Conservation (phyloP, 1,140 invertebrate species). For the Triops cancriformis region DNA sequence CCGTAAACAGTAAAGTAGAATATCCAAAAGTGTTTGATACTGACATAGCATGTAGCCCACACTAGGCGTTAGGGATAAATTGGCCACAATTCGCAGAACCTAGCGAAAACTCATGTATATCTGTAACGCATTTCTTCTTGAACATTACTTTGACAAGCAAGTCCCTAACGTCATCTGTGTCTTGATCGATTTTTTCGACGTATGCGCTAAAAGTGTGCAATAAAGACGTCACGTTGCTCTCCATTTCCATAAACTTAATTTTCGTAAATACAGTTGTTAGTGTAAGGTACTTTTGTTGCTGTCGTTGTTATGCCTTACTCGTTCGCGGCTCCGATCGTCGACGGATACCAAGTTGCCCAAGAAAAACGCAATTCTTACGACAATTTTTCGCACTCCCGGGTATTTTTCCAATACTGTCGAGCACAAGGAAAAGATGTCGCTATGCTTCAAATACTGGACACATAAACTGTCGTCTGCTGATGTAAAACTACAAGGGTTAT, state of each 20-base stretch:
- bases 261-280: too few relatives aligned
- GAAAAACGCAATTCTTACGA: not conserved
- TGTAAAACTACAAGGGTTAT: not conserved
- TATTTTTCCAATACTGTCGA: not conserved
- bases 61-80: not conserved
- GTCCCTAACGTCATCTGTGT: not conserved
- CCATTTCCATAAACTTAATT: not conserved
- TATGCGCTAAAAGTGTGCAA: not conserved
- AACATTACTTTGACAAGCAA: not conserved
- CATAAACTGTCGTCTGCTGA: not conserved
- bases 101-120: not conserved
- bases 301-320: too few relatives aligned
- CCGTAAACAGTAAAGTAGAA: not conserved
- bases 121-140: not conserved
- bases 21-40: not conserved
- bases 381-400: not conserved
- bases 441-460: not conserved
- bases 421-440: not conserved
- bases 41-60: not conserved
- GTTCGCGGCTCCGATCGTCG: not conserved
- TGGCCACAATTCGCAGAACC: not conserved
- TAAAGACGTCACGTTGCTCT: not conserved
- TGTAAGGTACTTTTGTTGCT: too few relatives aligned
- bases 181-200: not conserved
- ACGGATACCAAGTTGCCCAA: constrained; percentile 4